Percentiles rank a stretch among this genome's conserved stretches.
Conservation (phyloP, 2,888 invertebrate genomes). For the Tortrix viridana region DNA sequence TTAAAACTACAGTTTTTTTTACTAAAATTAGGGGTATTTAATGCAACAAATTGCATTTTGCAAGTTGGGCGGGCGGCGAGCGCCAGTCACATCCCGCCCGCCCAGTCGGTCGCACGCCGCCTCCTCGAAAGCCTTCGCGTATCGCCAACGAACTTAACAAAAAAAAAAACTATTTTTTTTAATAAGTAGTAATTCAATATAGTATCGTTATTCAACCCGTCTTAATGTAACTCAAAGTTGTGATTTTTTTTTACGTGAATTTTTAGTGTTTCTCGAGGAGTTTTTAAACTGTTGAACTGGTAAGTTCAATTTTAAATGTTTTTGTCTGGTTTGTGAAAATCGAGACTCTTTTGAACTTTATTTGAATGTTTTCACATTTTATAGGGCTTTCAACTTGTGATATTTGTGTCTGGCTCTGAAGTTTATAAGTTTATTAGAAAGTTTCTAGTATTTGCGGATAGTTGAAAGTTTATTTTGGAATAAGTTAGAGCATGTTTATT, state of each 20-base stretch:
- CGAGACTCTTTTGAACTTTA: background rate
- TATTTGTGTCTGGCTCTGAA: background rate
- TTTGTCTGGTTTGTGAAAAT: background rate
- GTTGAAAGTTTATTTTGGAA: background rate
- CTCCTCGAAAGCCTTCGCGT: constrained; percentile 29
- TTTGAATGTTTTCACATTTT: background rate
- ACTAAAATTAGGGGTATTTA: constrained; percentile 26
- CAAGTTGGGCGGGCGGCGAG: constrained; percentile 32
- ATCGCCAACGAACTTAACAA: background rate
- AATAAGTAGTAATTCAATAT: background rate
- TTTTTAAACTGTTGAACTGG: constrained; percentile 8
- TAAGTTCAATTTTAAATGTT: constrained; percentile 13
- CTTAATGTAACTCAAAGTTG: constrained; percentile 6
- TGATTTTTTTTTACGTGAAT: constrained; percentile 20
- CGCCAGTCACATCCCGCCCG: constrained; percentile 57
- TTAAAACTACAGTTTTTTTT: too few relatives aligned
- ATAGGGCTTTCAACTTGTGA: background rate
- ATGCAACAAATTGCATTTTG: constrained; percentile 52
- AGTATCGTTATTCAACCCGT: constrained; percentile 5
- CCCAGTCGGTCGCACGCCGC: constrained; percentile 59
- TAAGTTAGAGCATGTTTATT: too few relatives aligned
- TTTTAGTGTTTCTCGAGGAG: constrained; percentile 4
- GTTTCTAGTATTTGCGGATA: background rate
- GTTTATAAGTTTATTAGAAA: too few relatives aligned
- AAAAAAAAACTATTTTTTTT: background rate